These are phyloP conservation scores for Aix galericulata DNA, from an alignment of 2,113 vertebrate species.

Conservation along the genomic window DNA sequence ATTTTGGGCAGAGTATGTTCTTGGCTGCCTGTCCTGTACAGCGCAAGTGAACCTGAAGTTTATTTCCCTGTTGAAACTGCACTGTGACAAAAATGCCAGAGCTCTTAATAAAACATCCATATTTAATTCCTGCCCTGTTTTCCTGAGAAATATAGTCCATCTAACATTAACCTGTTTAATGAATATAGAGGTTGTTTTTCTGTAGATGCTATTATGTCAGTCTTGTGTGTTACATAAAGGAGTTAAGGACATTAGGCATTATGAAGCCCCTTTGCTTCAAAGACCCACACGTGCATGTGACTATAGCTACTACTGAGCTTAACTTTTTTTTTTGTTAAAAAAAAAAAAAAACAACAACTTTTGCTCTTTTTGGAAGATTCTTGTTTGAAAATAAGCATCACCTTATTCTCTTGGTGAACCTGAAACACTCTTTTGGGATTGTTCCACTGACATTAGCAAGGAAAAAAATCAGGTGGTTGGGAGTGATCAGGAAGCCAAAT, in stretches of 20 bases:
- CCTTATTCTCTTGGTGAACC: background rate
- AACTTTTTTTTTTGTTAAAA: background rate
- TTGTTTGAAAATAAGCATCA: background rate
- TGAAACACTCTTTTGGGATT: background rate
- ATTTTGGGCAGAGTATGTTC: background rate
- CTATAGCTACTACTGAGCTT: background rate
- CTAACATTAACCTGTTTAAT: background rate
- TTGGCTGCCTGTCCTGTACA: background rate
- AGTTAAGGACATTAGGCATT: background rate
- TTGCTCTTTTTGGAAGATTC: background rate
- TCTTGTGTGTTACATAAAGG: background rate
- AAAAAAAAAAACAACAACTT: background rate
- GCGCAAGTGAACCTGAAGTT: background rate
- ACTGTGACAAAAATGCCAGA: background rate
- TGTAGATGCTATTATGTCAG: accelerated
- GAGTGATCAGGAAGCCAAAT: background rate
- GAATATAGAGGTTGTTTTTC: background rate
- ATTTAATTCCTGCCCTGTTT: background rate
- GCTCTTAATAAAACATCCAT: background rate
- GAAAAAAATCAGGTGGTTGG: accelerated
- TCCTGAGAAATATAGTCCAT: background rate
- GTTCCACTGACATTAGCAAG: background rate
- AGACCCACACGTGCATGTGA: accelerated
- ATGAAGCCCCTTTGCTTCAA: background rate
- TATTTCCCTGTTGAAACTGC: background rate